phyloP scores from a whole-genome alignment of 2,113 vertebrate genomes.

The Phylloscopus whistleri region DNA sequence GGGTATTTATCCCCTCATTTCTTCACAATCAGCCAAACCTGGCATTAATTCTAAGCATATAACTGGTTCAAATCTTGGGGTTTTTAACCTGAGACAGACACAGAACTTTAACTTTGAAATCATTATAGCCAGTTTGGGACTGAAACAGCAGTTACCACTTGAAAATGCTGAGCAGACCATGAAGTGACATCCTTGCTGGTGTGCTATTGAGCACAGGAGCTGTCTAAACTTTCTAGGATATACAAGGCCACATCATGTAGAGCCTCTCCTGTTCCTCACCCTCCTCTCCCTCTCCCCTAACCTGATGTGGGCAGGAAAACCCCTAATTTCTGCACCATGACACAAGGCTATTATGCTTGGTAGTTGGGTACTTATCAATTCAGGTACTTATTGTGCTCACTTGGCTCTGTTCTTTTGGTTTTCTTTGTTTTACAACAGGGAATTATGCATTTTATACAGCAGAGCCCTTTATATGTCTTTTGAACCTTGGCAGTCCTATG shows the following conservation, averaged over 20 bases:
- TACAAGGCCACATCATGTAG: neutral
- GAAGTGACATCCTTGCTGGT: neutral
- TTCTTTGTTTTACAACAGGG: neutral
- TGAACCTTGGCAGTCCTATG: neutral
- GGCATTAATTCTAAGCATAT: neutral
- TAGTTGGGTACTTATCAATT: neutral
- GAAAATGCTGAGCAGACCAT: neutral
- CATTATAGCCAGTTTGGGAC: neutral
- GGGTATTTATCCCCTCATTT: neutral
- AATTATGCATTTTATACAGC: neutral
- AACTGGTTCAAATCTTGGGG: neutral
- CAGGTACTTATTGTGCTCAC: neutral
- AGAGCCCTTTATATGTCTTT: neutral
- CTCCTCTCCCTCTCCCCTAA: neutral
- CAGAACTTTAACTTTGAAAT: neutral
- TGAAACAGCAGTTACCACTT: neutral
- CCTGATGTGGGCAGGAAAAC: neutral
- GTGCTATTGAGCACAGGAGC: neutral
- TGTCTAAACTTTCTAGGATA: neutral
- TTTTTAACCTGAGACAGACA: neutral
- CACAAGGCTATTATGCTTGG: neutral
- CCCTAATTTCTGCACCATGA: neutral
- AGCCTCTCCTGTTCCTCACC: neutral
- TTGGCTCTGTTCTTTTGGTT: neutral
- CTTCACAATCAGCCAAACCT: neutral